Evolutionary conservation across 1,140 invertebrate species (phyloP).

Genomic region (Pseudobourletiella spinata): DNA sequence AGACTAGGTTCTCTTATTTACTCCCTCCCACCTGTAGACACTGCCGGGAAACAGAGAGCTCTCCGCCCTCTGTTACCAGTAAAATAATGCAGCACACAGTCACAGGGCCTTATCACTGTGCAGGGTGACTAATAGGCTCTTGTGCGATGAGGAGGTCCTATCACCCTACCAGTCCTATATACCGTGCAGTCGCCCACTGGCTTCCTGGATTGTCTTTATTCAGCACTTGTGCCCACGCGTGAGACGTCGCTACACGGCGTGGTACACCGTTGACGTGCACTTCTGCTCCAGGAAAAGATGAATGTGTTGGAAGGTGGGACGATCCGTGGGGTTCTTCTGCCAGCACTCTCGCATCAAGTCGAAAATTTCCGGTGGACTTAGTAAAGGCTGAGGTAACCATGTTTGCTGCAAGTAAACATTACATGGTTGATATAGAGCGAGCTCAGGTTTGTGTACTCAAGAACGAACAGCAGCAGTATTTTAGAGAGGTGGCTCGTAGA

Average conservation of each 20-base stretch:
- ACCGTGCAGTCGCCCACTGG: too few species aligned
- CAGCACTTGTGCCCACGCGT: not conserved
- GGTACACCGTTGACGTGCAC: slow-evolving; percentile 33
- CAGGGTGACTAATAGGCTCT: too few species aligned
- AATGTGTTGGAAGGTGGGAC: slow-evolving; percentile 85
- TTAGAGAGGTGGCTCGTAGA: not conserved
- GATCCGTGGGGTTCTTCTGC: slow-evolving; percentile 69
- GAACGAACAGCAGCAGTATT: too few species aligned
- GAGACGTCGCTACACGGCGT: slow-evolving; percentile 17
- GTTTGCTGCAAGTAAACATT: slow-evolving; percentile 45
- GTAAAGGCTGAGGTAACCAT: slow-evolving; percentile 62
- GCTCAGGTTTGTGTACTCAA: too few species aligned
- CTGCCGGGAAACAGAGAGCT: not conserved
- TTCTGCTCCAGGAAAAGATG: slow-evolving; percentile 84
- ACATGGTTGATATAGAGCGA: not conserved
- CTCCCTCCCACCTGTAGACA: not conserved
- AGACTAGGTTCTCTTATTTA: not conserved
- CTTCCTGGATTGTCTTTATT: too few species aligned
- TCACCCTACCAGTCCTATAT: too few species aligned
- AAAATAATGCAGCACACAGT: too few species aligned
- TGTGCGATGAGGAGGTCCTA: too few species aligned
- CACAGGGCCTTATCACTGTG: too few species aligned
- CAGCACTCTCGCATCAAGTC: slow-evolving; percentile 91
- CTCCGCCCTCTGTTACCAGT: not conserved
- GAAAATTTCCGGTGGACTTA: slow-evolving; percentile 82